Base-by-base conservation (phyloP, 1,140 invertebrate genomes). In the Potamilus streckersoni region DNA sequence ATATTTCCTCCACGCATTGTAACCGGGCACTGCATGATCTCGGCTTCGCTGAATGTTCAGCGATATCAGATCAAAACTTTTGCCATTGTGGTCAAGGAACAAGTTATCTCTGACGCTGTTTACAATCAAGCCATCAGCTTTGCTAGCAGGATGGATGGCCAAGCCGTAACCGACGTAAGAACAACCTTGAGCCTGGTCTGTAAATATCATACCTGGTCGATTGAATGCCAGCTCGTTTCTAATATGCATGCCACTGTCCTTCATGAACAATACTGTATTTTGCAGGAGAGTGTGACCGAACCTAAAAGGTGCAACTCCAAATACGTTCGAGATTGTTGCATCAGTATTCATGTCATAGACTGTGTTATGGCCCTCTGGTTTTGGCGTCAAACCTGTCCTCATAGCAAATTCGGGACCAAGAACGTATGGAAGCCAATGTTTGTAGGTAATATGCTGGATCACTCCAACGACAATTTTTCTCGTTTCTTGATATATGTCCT, bases 211-310 rank as follows among this genome's bases (percentile, higher is more conserved):
- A 3, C 56, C 64, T 2, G 75, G 75, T 31, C 74, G 70, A 63
- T 77, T 77, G 56, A 77, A 77, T 5, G 64, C 75, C 69, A 66
- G 60, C 60, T 77, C 70, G 38, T 77, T 77, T 61, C 69, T 20
- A 20, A 76, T 49, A 23, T 69, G 62, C 57, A 66, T 61, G 3
- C 74, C 74, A 16, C 14, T 56, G 16, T 55, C 20, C 49, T 77
- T 77, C 75, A 77, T 77, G 55, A 67, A 74, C 13, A 63, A 55
- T 20, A 79, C 59, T 1, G 58, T 27, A 27, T 72, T 61, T 20
- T 75, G 79, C 19, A 99, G 97, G 38, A 99, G 90, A 2, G 96
- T 95, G 89, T 99, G 98, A 0, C 98, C 98, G 89, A 99, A 99
- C 69, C 97, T 91, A 17, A 98, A 91, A 12, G 97, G 97, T 31